A percentile compares a stretch with the other conserved stretches of the same genome.
phyloP scores from a whole-genome alignment of 2,113 vertebrate species.

The Jaculus jaculus region DNA sequence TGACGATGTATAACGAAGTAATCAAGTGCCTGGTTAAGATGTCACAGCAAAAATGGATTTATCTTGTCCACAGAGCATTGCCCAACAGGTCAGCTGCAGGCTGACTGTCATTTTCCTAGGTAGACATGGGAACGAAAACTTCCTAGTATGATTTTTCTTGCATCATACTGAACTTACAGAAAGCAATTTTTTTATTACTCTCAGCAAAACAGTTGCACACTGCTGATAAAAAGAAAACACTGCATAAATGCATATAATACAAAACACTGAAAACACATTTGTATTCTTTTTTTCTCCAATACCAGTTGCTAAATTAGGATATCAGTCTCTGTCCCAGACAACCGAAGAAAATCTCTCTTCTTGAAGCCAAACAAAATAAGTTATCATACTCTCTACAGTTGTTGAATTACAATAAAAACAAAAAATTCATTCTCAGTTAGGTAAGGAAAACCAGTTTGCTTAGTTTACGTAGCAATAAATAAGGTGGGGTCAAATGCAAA shows the following conservation, averaged over 20 bases:
- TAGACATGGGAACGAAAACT: not conserved
- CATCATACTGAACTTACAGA: slow-evolving; percentile 34
- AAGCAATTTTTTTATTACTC: slow-evolving; percentile 67
- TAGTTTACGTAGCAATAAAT: slow-evolving; percentile 80
- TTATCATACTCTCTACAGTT: slow-evolving; percentile 50
- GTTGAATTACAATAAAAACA: slow-evolving; percentile 58
- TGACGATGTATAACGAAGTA: slow-evolving; percentile 27
- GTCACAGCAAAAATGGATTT: not conserved
- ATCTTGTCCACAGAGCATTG: not conserved
- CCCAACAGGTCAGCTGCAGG: not conserved
- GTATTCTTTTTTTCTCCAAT: not conserved
- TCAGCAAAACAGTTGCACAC: slow-evolving; percentile 35
- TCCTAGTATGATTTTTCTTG: slow-evolving; percentile 43
- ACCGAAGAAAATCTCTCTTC: slow-evolving; percentile 36
- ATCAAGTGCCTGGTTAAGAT: slow-evolving; percentile 18
- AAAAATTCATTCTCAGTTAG: slow-evolving; percentile 50
- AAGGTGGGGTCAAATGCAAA: slow-evolving; percentile 67
- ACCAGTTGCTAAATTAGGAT: slow-evolving; percentile 42
- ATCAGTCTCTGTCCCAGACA: slow-evolving; percentile 23
- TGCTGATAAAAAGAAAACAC: slow-evolving; percentile 45
- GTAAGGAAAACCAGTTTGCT: slow-evolving; percentile 58
- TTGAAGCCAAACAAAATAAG: slow-evolving; percentile 61
- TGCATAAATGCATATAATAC: slow-evolving; percentile 50
- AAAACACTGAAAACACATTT: slow-evolving; percentile 36
- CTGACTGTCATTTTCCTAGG: not conserved